Percentiles rank a stretch among this genome's conserved stretches.
These are phyloP conservation scores for Merluccius polli DNA, from an alignment of 2,797 vertebrate genomes.

Conservation along the genomic window DNA sequence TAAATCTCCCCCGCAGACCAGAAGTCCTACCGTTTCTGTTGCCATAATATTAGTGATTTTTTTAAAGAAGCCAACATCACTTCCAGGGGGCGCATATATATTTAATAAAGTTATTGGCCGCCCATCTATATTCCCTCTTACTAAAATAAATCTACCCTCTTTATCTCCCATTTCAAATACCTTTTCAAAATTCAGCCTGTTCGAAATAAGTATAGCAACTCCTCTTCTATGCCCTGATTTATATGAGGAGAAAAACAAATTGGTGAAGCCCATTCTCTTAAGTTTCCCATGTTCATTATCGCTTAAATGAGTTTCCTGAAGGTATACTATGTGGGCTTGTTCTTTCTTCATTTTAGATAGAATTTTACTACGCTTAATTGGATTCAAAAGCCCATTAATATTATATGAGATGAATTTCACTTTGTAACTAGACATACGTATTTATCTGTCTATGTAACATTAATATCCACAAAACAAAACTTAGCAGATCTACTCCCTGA, in stretches of 20 bases:
- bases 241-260: conserved; percentile 20
- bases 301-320: conserved; percentile 24
- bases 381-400: conserved; percentile 25
- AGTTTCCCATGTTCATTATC: conserved; percentile 15
- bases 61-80: not conserved
- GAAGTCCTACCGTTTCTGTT: not conserved
- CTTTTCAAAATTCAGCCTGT: not conserved
- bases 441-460: not conserved
- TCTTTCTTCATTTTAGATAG: conserved; percentile 26
- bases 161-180: not conserved
- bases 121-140: not conserved
- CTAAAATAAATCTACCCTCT: too few species aligned
- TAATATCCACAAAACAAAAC: not conserved
- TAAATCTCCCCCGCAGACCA: conserved; percentile 25
- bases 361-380: conserved; percentile 16
- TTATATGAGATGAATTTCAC: conserved; percentile 23
- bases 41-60: not conserved
- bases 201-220: not conserved
- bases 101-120: not conserved
- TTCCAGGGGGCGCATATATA: not conserved
- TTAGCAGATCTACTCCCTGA: too few species aligned
- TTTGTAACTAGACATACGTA: not conserved
- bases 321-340: conserved; percentile 16
- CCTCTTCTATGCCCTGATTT: conserved; percentile 21
- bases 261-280: conserved; percentile 15